Evolutionary conservation across 2,888 invertebrate genomes (phyloP).

Genomic region (Eupithecia centaureata): DNA sequence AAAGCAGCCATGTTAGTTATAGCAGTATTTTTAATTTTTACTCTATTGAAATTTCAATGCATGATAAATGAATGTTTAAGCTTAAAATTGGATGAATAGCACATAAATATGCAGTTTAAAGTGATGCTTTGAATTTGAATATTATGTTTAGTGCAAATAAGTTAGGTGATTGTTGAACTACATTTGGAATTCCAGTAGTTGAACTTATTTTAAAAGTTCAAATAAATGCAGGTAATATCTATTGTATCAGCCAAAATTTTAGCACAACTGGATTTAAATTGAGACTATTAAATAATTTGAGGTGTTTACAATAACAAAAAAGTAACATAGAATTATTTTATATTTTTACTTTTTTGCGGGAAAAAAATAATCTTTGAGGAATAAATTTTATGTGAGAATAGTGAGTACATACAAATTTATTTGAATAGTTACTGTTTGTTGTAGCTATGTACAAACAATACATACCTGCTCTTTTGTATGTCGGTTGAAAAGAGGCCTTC

Average conservation of each 20-base stretch:
- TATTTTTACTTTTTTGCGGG: too few species aligned
- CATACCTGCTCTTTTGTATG: too few species aligned
- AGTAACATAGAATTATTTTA: too few species aligned
- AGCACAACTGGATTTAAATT: too few species aligned
- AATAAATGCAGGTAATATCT: not conserved
- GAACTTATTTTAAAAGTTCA: not conserved
- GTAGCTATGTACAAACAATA: too few species aligned
- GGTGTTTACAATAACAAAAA: too few species aligned
- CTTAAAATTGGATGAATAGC: constrained; percentile 1
- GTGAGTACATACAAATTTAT: too few species aligned
- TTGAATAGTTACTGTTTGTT: too few species aligned
- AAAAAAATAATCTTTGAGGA: too few species aligned
- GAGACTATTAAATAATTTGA: too few species aligned
- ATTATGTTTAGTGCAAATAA: not conserved
- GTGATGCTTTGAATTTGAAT: not conserved
- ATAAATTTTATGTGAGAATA: too few species aligned
- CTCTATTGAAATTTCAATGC: not conserved
- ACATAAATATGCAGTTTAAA: not conserved
- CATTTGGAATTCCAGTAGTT: not conserved
- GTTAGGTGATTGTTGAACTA: not conserved
- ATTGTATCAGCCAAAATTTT: not conserved
- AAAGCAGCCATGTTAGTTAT: constrained; percentile 29
- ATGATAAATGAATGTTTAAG: not conserved
- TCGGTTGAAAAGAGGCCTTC: too few species aligned
- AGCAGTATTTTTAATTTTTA: constrained; percentile 21